Percentiles rank a stretch among this genome's conserved stretches.
Conservation (phyloP, 2,888 invertebrate species). For the Drosophila nr. perissopoda region DNA sequence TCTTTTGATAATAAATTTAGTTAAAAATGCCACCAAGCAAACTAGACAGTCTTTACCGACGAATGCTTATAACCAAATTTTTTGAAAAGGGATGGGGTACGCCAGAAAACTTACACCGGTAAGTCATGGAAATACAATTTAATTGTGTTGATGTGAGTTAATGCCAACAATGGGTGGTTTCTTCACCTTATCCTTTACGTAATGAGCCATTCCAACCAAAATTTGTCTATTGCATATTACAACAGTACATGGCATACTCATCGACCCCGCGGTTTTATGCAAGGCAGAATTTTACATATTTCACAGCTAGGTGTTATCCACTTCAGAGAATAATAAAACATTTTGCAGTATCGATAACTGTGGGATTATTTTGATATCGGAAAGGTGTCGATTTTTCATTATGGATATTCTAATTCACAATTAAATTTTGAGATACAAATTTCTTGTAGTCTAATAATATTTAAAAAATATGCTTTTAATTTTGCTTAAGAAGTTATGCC, state of each 20-base stretch:
- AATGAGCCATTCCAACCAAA: slow-evolving; percentile 14
- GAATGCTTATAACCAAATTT: slow-evolving; percentile 94
- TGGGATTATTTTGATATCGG: slow-evolving; percentile 13
- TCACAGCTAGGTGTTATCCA: background rate
- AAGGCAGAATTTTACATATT: background rate
- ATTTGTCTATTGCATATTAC: background rate
- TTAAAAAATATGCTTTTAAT: background rate
- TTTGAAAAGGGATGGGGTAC: slow-evolving; percentile 99
- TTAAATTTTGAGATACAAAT: background rate
- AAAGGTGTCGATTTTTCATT: slow-evolving; percentile 14
- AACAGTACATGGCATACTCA: too few species aligned
- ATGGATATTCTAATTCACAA: slow-evolving; percentile 16
- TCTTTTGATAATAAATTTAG: slow-evolving; percentile 31
- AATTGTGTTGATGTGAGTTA: background rate
- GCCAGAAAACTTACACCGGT: slow-evolving; percentile 95
- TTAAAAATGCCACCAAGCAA: slow-evolving; percentile 87
- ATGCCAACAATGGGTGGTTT: slow-evolving; percentile 1
- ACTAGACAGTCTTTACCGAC: slow-evolving; percentile 93
- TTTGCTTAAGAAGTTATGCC: background rate
- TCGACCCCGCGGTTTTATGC: background rate
- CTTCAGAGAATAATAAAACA: slow-evolving; percentile 27
- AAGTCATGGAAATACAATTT: slow-evolving; percentile 52
- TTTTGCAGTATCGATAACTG: slow-evolving; percentile 30
- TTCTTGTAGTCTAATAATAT: background rate
- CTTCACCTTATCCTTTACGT: slow-evolving; percentile 37